phyloP scores from a whole-genome alignment of 2,888 invertebrate genomes.

The Folsomia manolachei region DNA sequence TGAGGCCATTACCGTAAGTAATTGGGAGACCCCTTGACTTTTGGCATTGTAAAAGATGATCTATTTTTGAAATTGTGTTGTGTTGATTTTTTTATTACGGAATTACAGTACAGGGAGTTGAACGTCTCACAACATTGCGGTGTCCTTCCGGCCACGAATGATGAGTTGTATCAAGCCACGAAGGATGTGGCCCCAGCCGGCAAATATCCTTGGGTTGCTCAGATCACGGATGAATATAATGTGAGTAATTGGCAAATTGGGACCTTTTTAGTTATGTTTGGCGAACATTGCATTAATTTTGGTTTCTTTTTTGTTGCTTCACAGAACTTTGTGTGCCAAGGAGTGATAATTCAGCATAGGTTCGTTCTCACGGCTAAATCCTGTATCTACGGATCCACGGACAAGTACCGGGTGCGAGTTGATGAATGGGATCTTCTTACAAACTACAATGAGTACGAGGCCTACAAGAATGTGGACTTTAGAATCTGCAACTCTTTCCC shows the following conservation, averaged over 20 bases:
- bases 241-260: slow-evolving; percentile 25
- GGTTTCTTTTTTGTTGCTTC: slow-evolving; percentile 1
- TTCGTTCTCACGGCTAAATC: slow-evolving; percentile 34
- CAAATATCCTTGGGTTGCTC: slow-evolving; percentile 38
- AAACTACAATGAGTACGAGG: slow-evolving; percentile 45
- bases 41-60: no score
- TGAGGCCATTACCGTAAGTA: slow-evolving; percentile 39
- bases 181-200: slow-evolving; percentile 37
- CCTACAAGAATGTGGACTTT: slow-evolving; percentile 38
- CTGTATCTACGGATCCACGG: slow-evolving; percentile 31
- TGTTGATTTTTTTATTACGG: background rate
- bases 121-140: slow-evolving; percentile 40
- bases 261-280: background rate
- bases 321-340: slow-evolving; percentile 42
- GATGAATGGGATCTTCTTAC: slow-evolving; percentile 46
- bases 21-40: no score
- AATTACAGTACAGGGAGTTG: slow-evolving; percentile 39
- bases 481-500: slow-evolving; percentile 37
- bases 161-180: slow-evolving; percentile 31
- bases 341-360: slow-evolving; percentile 31
- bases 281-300: background rate
- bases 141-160: slow-evolving; percentile 38
- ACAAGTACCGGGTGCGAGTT: slow-evolving; percentile 35
- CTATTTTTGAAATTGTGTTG: background rate
- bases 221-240: slow-evolving; percentile 37